Base-by-base conservation (phyloP, 2,797 vertebrate species). In the Labeo calbasu region DNA sequence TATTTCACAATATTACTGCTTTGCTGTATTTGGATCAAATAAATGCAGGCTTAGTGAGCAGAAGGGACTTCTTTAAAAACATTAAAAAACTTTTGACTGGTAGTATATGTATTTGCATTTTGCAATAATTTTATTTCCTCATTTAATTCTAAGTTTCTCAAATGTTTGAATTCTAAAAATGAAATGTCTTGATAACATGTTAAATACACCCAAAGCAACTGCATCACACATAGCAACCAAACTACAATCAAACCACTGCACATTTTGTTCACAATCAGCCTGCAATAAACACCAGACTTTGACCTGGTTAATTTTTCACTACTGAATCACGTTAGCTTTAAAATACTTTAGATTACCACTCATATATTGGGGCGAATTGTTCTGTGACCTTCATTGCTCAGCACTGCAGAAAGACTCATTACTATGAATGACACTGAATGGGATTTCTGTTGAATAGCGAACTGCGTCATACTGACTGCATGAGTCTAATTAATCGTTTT, bases 351-450 rank as follows among this genome's bases (percentile, higher is more conserved):
- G 25, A 53, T 57, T 68, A 28, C 28, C 75, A 13, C 21, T n/a
- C 19, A 5, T 28, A 4, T 32, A 53, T 70, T 28, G 65, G 17
- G 55, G 81, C 1, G 7, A 23, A 28, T 40, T 81, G 81, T 88
- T 88, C 73, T 63, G 19, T 87, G 86, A 87, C 73, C 81, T 83
- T 72, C 70, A 79, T 84, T 81, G 72, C 70, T 82, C 73, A n/a
- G 59, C 65, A 23, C 21, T 79, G 66, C 78, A 53, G 83, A 79
- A 83, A 85, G 73, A 46, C 79, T 86, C 4, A 88, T 90, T 91
- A 92, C 78, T 57, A 51, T 90, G 87, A 92, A 7, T 89, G 59
- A 88, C 84, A 87, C 71, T 88, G 72, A 85, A 88, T 89, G 0
- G 83, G 59, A 88, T 87, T 84, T 77, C 32, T 14, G 51, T 32